Evolutionary conservation across 2,888 invertebrate species (phyloP), one percentile per base, ranked within the genome.

Genomic region (Sarcophaga rosellei): DNA sequence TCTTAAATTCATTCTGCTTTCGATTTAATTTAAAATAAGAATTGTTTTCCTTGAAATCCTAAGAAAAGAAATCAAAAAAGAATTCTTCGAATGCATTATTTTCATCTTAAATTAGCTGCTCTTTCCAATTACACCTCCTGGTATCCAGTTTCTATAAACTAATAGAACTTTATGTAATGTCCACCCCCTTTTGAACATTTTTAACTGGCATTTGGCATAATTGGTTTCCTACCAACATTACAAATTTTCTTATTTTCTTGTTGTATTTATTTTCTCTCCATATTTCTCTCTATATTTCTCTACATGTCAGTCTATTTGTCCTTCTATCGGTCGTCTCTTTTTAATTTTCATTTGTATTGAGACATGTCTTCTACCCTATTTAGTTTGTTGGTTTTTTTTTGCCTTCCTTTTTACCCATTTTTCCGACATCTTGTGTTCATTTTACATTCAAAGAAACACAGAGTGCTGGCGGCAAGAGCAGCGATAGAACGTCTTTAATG

Each of bases 201-300:
- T 47, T 12, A 20, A 17, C 20, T 53, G 68, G 47, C 68, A 73
- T 57, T 73, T 80, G 44, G 11, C 59, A 44, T 62, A 74, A 81
- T 74, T 81, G 74, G 47, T 74, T 81, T 74, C n/a, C 47, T 68
- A 17, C 47, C 59, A 68, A 25, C 47, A 68, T 45, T 25, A 59
- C 12, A 65, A 17, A 25, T 75, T 65, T 20, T 44, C n/a, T 20
- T 11, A n/a, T 45, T 68, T 68, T 21, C 68, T 35, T 45, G 5
- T 45, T 45, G 15, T 21, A 21, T 47, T 10, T 35, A 8, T 47
- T 69, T 53, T 47, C 20, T 53, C 20, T 53, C 25, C 12, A 1
- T 15, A 17, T 61, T 21, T 61, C 20, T 17, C 5, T 62, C 23
- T 1, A 3, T 4, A 61, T 61, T 17, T 20, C 20, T 25, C 0